Evolutionary conservation across 2,113 vertebrate species (phyloP), one percentile per base, ranked within the genome.

Genomic region (human): DNA sequence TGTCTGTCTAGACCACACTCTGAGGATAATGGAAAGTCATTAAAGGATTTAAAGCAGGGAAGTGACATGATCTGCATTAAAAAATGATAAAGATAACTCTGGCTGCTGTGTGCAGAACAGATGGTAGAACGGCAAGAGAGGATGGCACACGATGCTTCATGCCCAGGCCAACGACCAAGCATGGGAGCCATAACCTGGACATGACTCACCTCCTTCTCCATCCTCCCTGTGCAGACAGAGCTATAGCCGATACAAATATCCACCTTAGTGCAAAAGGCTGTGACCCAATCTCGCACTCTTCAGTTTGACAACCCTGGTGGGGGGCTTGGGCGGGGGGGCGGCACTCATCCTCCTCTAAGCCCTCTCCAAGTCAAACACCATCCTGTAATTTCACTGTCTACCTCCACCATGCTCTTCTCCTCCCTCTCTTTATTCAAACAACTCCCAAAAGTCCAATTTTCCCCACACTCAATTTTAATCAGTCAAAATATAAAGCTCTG

Each of bases 71-170:
- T 35, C 35, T 43, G 30, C 4, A n/a, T 61, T 43, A 1, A 10
- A 23, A 91, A 18, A 75, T 32, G n/a, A 64, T 64, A 64, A 64
- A 30, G 45, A 75, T 25, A 13, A 7, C 4, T 35, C 43, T 89
- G 81, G 68, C 66, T 95, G 18, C 57, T 75, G 3, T n/a, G 35
- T 89, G 17, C 61, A 66, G 30, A 85, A 76, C 10, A 32, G 43
- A 16, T n/a, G 45, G 1, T 27, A 48, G 38, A 91, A 94, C 8
- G 66, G 23, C 25, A 88, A 70, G 23, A 80, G 14, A 90, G 25
- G 25, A 48, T 14, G 0, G 10, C 3, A 27, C 48, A 70, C 0
- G 1, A 35, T 6, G 38, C 18, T 75, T n/a, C 14, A 7, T 0
- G 38, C 18, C n/a, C 43, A 89, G 38, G 66, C 16, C 22, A 82